Evolutionary conservation across 2,888 invertebrate species (phyloP).

Genomic region (Sepiola atlantica): DNA sequence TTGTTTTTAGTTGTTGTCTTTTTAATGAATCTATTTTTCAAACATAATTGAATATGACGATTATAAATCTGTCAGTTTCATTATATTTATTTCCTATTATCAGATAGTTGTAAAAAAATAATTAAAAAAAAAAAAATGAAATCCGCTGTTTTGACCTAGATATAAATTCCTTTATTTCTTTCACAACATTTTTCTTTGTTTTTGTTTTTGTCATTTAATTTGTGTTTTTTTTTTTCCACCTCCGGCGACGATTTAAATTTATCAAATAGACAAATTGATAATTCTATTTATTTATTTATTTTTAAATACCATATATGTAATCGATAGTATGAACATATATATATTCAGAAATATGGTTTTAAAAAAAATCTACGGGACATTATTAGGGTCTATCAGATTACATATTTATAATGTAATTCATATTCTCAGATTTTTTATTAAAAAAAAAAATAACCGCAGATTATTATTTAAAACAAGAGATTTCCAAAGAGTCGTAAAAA

Average conservation of each 20-base stretch:
- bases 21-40: background rate
- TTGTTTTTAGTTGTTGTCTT: background rate
- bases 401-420: too few relatives aligned
- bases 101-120: background rate
- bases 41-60: background rate
- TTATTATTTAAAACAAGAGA: too few relatives aligned
- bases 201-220: slow-evolving; percentile 11
- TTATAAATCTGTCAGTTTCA: background rate
- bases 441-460: too few relatives aligned
- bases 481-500: too few relatives aligned
- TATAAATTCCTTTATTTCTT: slow-evolving; percentile 43
- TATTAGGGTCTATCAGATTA: too few relatives aligned
- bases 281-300: background rate
- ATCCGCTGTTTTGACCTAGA: slow-evolving; percentile 45
- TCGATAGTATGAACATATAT: too few relatives aligned
- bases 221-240: background rate
- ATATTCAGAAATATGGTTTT: too few relatives aligned
- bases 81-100: background rate
- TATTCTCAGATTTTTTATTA: too few relatives aligned
- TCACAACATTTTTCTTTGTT: too few relatives aligned
- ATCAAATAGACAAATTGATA: background rate
- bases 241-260: background rate
- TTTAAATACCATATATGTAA: too few relatives aligned
- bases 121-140: background rate
- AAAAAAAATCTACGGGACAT: too few relatives aligned